These are phyloP conservation scores for Balaeniceps rex DNA, from an alignment of 2,113 vertebrate species.

Conservation along the genomic window DNA sequence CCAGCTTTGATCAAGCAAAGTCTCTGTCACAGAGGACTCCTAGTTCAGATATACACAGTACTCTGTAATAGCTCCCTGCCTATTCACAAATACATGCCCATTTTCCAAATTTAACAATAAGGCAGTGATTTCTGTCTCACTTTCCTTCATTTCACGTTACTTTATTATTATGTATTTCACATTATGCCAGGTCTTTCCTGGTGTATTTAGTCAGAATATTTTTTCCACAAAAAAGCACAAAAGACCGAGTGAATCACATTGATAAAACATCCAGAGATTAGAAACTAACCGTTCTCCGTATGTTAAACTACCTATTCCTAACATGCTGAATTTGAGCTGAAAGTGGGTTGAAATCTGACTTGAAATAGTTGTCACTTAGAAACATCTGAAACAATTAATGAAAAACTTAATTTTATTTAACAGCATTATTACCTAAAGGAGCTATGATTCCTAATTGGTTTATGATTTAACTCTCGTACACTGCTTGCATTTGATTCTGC, in stretches of 20 bases:
- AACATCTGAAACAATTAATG: background rate
- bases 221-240: background rate
- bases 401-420: background rate
- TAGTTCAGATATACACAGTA: background rate
- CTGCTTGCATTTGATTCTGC: background rate
- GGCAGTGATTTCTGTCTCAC: background rate
- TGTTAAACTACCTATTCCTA: background rate
- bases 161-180: background rate
- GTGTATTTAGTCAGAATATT: background rate
- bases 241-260: background rate
- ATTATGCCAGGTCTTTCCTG: background rate
- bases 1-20: background rate
- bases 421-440: slow-evolving; percentile 2
- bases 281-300: background rate
- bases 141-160: background rate
- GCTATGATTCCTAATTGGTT: background rate
- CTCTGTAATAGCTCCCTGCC: background rate
- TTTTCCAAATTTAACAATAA: background rate
- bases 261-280: background rate
- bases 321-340: background rate
- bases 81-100: background rate
- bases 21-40: background rate
- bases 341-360: background rate
- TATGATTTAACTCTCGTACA: background rate
- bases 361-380: background rate